These are phyloP conservation scores for Apamea sordens DNA, from an alignment of 2,888 invertebrate species.

Conservation along the genomic window DNA sequence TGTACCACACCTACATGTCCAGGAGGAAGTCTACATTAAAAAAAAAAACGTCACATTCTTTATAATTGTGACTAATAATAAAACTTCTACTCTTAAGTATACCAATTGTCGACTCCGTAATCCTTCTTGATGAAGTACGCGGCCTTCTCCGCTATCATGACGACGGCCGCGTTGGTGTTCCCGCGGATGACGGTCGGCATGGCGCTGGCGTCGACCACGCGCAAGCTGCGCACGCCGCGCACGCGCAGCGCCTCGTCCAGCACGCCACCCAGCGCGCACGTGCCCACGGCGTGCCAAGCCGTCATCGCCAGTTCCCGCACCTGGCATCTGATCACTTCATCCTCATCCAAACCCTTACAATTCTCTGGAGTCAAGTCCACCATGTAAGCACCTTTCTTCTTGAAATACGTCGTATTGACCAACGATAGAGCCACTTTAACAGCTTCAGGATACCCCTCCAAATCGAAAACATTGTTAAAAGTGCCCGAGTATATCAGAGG, in stretches of 20 bases:
- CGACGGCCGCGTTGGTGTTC: slow-evolving; percentile 84
- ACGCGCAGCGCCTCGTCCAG: slow-evolving; percentile 77
- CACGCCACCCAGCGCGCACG: slow-evolving; percentile 81
- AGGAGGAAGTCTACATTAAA: neutral
- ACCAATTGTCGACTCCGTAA: slow-evolving; percentile 40
- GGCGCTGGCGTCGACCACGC: slow-evolving; percentile 84
- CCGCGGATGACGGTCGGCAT: slow-evolving; percentile 82
- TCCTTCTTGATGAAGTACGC: slow-evolving; percentile 79
- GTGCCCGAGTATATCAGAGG: slow-evolving; percentile 82
- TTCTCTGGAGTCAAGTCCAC: slow-evolving; percentile 73
- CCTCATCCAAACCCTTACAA: slow-evolving; percentile 71
- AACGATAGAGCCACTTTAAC: slow-evolving; percentile 74
- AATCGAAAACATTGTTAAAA: slow-evolving; percentile 75
- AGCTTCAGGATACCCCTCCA: slow-evolving; percentile 75
- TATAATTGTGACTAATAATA: neutral
- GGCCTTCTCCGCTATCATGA: slow-evolving; percentile 85
- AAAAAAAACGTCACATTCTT: neutral
- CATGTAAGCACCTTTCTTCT: slow-evolving; percentile 72
- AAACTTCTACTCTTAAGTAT: neutral
- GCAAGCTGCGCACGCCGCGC: slow-evolving; percentile 72
- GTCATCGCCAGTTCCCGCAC: slow-evolving; percentile 77
- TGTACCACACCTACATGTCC: too few relatives aligned
- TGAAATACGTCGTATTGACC: slow-evolving; percentile 77
- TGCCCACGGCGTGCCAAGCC: slow-evolving; percentile 85
- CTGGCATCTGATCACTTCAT: slow-evolving; percentile 84